A percentile compares a stretch with the other conserved stretches of the same genome.
These are phyloP conservation scores for Onychostruthus taczanowskii DNA, from an alignment of 2,113 vertebrate genomes.

Conservation along the genomic window DNA sequence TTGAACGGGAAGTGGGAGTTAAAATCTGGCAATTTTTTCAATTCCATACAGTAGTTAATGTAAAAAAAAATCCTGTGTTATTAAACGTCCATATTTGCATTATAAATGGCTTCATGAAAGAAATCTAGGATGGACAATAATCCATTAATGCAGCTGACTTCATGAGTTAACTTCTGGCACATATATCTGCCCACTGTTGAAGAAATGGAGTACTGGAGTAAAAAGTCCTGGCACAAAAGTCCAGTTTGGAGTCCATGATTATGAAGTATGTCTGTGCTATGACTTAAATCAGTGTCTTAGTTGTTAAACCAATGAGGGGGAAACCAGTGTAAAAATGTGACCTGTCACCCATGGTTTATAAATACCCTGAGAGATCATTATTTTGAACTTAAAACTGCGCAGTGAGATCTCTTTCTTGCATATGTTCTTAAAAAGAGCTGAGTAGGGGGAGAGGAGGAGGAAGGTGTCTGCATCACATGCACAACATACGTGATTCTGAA, in stretches of 20 bases:
- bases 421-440: constrained; percentile 35
- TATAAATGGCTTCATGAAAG: neutral
- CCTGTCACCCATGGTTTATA: neutral
- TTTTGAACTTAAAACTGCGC: constrained; percentile 5
- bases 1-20: neutral
- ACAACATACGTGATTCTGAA: neutral
- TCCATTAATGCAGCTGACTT: neutral
- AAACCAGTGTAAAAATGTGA: neutral
- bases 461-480: constrained; percentile 19
- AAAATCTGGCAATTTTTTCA: neutral
- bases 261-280: neutral
- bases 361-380: neutral
- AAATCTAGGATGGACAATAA: neutral
- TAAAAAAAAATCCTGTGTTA: neutral
- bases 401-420: neutral
- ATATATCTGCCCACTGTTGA: neutral
- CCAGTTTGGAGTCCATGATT: neutral
- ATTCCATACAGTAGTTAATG: neutral
- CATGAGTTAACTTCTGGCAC: neutral
- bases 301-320: neutral
- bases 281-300: neutral
- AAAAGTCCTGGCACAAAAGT: neutral
- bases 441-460: constrained; percentile 47
- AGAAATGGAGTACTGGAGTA: neutral
- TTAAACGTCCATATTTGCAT: neutral